These are phyloP conservation scores for Ormyrus thymus DNA, from an alignment of 2,888 invertebrate species.

Conservation along the genomic window DNA sequence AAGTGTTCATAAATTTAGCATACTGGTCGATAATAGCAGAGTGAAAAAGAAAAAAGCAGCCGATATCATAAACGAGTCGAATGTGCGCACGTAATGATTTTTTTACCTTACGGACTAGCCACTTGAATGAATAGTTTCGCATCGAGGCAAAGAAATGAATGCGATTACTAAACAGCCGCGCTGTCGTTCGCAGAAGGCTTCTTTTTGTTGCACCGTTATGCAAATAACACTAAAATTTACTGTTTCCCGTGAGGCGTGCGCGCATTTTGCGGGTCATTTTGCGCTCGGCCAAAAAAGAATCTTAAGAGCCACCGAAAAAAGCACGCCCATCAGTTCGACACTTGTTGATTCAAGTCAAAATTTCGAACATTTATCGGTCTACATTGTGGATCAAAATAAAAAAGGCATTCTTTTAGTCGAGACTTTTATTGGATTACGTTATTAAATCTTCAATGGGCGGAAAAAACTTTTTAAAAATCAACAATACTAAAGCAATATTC, in stretches of 20 bases:
- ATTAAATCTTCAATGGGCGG: no score
- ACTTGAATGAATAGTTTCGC: neutral
- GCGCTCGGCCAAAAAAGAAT: constrained; percentile 8
- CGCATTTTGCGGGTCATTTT: neutral
- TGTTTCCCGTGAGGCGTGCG: neutral
- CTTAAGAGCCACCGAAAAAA: neutral
- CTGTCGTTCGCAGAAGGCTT: no score
- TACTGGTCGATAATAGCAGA: no score
- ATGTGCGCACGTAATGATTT: constrained; percentile 1
- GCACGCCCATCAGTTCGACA: neutral
- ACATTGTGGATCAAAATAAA: no score
- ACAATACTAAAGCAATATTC: no score
- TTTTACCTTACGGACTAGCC: neutral
- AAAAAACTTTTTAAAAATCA: no score
- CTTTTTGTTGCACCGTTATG: constrained; percentile 18
- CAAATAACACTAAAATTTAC: constrained; percentile 27
- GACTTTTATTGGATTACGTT: no score
- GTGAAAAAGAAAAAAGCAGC: no score
- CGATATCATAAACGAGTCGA: neutral
- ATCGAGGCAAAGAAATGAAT: constrained; percentile 10
- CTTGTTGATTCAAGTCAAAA: constrained; percentile 48
- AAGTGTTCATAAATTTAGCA: no score
- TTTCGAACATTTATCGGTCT: neutral
- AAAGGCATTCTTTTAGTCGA: no score
- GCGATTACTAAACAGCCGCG: neutral